Conservation (phyloP, 2,113 vertebrate genomes). For the Datnioides undecimradiatus region DNA sequence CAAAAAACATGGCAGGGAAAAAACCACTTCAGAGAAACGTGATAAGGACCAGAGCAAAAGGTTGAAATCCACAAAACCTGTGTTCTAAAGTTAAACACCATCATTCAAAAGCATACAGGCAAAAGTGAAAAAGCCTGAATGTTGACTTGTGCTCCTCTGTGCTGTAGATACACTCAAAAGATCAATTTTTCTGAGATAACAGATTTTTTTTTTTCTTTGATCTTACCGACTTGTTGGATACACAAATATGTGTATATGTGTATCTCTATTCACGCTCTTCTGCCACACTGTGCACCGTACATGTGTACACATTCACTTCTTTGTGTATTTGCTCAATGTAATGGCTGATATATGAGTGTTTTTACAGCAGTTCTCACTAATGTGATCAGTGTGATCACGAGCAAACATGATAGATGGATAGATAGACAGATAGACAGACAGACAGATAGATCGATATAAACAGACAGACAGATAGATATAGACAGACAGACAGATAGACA, state of each 20-base stretch:
- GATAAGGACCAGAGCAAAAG: background rate
- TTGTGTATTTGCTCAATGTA: constrained; percentile 3
- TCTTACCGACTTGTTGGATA: background rate
- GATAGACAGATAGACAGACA: too few species aligned
- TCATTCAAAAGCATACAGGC: background rate
- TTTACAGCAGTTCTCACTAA: background rate
- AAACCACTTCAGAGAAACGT: background rate
- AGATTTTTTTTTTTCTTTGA: background rate
- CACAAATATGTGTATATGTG: background rate
- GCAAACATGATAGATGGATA: too few species aligned
- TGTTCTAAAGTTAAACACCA: background rate
- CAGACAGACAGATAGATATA: too few species aligned
- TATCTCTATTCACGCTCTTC: too few species aligned
- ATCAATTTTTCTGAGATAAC: background rate
- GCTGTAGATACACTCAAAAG: background rate
- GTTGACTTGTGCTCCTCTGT: constrained; percentile 22
- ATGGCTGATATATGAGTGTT: background rate
- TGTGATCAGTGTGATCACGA: constrained; percentile 35
- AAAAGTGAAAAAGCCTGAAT: constrained; percentile 17
- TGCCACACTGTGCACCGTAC: background rate
- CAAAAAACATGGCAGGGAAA: background rate
- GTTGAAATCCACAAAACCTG: background rate
- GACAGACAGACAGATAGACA: too few species aligned
- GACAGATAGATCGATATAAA: too few species aligned
- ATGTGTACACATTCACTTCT: background rate